Evolutionary conservation across 1,140 invertebrate species (phyloP).

Genomic region (Drosophila serrata): DNA sequence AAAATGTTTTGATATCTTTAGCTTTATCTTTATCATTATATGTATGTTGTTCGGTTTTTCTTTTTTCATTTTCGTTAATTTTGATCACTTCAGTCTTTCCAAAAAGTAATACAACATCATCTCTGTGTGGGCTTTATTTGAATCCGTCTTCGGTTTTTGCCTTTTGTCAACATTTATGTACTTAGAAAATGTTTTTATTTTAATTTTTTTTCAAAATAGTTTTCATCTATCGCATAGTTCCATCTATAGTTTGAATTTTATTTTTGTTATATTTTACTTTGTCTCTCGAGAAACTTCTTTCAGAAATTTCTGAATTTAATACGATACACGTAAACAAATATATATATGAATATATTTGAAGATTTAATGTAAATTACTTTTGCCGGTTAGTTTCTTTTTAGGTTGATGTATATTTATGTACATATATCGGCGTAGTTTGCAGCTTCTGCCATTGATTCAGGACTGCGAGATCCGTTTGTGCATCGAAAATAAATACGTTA

Average conservation of each 20-base stretch:
- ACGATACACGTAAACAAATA: conserved; percentile 60
- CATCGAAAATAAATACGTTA: conserved; percentile 54
- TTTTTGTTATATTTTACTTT: conserved; percentile 7
- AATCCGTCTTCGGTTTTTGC: conserved; percentile 7
- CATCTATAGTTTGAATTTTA: conserved; percentile 44
- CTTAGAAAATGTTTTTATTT: conserved; percentile 42
- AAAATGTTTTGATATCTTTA: conserved; percentile 49
- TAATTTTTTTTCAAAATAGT: conserved; percentile 59
- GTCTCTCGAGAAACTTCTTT: conserved; percentile 49
- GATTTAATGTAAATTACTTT: conserved; percentile 44
- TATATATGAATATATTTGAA: conserved; percentile 40
- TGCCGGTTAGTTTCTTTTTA: conserved; percentile 39
- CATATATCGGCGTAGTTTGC: conserved; percentile 58
- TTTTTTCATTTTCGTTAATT: conserved; percentile 59
- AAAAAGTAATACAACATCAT: conserved; percentile 67
- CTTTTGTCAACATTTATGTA: conserved; percentile 40
- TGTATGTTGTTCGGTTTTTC: conserved; percentile 29
- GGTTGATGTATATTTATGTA: conserved; percentile 65
- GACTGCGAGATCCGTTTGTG: conserved; percentile 76
- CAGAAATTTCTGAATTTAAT: conserved; percentile 68
- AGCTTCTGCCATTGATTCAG: conserved; percentile 55
- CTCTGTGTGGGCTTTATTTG: conserved; percentile 20
- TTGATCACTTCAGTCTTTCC: conserved; percentile 83
- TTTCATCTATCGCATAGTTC: conserved; percentile 54
- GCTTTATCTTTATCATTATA: conserved; percentile 3